These are phyloP conservation scores for Origma solitaria DNA, from an alignment of 2,113 vertebrate species.

Conservation along the genomic window DNA sequence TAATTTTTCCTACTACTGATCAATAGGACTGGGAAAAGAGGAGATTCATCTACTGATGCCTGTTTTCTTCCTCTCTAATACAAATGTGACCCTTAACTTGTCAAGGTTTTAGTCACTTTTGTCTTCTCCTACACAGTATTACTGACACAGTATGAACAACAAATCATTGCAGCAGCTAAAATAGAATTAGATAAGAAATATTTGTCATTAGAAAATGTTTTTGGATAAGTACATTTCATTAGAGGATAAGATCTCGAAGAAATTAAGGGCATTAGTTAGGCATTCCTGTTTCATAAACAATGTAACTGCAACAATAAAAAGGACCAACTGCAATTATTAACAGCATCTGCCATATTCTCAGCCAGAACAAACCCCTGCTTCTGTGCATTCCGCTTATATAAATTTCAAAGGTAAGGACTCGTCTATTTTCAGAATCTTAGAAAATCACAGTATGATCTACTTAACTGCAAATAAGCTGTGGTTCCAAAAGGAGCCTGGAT, in stretches of 20 bases:
- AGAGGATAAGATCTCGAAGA: background rate
- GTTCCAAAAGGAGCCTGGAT: background rate
- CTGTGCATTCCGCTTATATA: background rate
- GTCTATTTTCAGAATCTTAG: background rate
- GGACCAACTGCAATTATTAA: background rate
- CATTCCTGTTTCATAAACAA: background rate
- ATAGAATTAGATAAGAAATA: background rate
- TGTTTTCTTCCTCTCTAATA: background rate
- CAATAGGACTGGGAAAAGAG: constrained; percentile 24
- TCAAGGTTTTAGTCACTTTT: background rate
- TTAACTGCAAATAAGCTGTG: background rate
- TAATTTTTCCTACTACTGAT: background rate
- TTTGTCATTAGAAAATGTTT: background rate
- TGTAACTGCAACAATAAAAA: background rate
- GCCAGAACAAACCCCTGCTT: background rate
- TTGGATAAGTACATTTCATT: background rate
- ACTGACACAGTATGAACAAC: background rate
- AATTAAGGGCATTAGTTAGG: background rate
- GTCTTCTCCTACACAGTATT: background rate
- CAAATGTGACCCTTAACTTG: background rate
- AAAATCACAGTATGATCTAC: background rate
- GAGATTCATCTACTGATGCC: background rate
- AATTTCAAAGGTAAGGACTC: background rate
- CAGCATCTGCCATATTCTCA: background rate
- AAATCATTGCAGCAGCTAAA: background rate